Conservation (phyloP, 2,888 invertebrate genomes). For the Acleris cristana region DNA sequence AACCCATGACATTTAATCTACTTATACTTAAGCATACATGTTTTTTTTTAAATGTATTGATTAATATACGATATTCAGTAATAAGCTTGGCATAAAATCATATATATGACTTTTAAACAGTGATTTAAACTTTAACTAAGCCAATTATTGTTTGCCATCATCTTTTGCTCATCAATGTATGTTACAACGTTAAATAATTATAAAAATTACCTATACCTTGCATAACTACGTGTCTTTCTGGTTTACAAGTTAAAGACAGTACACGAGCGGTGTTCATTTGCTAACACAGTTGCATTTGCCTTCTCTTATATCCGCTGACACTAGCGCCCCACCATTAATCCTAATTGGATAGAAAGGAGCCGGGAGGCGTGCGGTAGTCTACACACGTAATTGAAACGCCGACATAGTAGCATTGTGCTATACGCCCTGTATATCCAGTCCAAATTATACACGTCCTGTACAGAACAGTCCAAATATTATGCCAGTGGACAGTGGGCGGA, state of each 20-base stretch:
- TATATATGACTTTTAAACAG: no score
- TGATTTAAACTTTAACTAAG: no score
- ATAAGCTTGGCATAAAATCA: no score
- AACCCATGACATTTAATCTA: no score
- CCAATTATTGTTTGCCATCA: no score
- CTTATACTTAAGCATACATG: no score
- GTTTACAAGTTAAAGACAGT: neutral
- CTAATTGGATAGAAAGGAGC: slow-evolving; percentile 74
- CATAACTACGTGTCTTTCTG: no score
- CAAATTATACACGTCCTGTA: slow-evolving; percentile 29
- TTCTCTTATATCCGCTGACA: slow-evolving; percentile 43
- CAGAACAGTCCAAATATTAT: slow-evolving; percentile 22
- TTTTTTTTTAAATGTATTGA: no score
- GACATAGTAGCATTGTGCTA: slow-evolving; percentile 44
- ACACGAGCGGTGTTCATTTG: neutral
- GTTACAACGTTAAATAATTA: no score
- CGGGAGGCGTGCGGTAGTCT: slow-evolving; percentile 59
- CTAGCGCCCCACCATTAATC: slow-evolving; percentile 58
- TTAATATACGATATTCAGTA: no score
- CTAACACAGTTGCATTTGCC: neutral
- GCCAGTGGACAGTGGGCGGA: slow-evolving; percentile 13
- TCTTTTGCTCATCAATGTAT: no score
- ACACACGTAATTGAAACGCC: slow-evolving; percentile 66
- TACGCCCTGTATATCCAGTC: slow-evolving; percentile 25
- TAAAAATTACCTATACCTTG: no score